Evolutionary conservation across 2,888 invertebrate species (phyloP), one percentile per base, ranked within the genome.

Genomic region (Leptopilina myrica): DNA sequence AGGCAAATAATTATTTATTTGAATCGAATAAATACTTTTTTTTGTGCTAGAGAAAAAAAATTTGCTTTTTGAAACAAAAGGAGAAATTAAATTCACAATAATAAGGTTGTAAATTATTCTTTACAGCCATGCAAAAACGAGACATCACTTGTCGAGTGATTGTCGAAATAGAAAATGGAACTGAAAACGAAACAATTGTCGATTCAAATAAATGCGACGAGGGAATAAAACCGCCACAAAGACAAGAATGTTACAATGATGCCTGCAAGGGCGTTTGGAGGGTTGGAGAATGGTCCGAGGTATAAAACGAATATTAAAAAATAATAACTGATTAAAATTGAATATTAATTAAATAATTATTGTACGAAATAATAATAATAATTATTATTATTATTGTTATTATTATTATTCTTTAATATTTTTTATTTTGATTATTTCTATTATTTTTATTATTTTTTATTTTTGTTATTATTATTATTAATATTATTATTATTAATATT

Each of bases 271-370:
- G 98, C 0, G 95, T 96, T 76, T 99, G 99, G 99, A 94, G 95
- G 81, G 95, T 96, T 5, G 97, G 97, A 9, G 95, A 96, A 79
- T 99, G 99, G 99, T 97, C 97, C 64, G 96, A 97, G 95, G 98
- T 98, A 20, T 1, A 92, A 33, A 92, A 91, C 87, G 46, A 40
- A 76, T 76, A 77, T 65, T n/a, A 33, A 33, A 33, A 33, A 33
- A 33, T 4, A 26, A 2, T 33, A 33, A 2, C 33, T 33, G 5
- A 33, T 33, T 33, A 33, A 33, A 33, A 33, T 59, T 43, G 43
- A 43, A 43, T 7, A 43, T 43, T 8, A 43, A 43, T 43, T 6
- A 43, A 43, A 8, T 43, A 43, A 43, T 43, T 43, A 43, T 8
- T 43, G 43, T 8, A 8, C 8, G 7, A 43, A 43, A 20, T n/a